These are phyloP conservation scores for Onchidella celtica DNA, from an alignment of 2,888 invertebrate species.

Conservation along the genomic window DNA sequence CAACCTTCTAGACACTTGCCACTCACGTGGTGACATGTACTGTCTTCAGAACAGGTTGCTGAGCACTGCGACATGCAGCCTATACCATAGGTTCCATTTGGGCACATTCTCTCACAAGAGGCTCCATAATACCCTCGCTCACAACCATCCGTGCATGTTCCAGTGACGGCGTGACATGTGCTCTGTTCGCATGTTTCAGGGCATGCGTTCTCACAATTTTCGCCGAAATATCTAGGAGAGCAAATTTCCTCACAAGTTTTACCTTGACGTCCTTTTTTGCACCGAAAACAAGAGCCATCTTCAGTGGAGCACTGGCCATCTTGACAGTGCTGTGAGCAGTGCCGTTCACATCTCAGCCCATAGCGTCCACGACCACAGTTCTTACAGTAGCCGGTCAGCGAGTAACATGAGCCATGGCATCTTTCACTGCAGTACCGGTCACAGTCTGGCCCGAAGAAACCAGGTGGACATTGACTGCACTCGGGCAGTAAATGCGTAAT, in stretches of 20 bases:
- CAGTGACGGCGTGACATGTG: conserved; percentile 4
- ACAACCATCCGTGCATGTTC: conserved; percentile 20
- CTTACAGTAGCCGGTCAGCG: conserved; percentile 28
- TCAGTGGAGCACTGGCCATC: background rate
- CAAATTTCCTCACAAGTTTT: background rate
- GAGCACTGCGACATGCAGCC: conserved; percentile 34
- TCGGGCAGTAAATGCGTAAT: background rate
- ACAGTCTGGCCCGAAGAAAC: conserved; percentile 4
- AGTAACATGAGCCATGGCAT: conserved; percentile 1
- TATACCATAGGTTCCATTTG: conserved; percentile 22
- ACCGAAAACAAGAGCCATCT: conserved; percentile 12
- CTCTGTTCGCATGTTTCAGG: background rate
- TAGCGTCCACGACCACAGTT: background rate
- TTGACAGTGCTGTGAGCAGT: conserved; percentile 1
- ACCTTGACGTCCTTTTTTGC: conserved; percentile 6
- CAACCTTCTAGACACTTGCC: conserved; percentile 35
- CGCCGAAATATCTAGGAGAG: conserved; percentile 6
- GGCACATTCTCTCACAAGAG: conserved; percentile 11
- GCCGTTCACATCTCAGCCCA: conserved; percentile 4
- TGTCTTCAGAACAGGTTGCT: background rate
- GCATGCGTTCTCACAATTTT: background rate
- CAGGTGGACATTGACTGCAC: conserved; percentile 1
- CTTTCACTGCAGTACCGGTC: background rate
- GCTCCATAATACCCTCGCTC: conserved; percentile 18
- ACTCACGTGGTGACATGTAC: conserved; percentile 24